Evolutionary conservation across 2,888 invertebrate genomes (phyloP), one percentile per base, ranked within the genome.

Genomic region (Strigamia transsilvanica): DNA sequence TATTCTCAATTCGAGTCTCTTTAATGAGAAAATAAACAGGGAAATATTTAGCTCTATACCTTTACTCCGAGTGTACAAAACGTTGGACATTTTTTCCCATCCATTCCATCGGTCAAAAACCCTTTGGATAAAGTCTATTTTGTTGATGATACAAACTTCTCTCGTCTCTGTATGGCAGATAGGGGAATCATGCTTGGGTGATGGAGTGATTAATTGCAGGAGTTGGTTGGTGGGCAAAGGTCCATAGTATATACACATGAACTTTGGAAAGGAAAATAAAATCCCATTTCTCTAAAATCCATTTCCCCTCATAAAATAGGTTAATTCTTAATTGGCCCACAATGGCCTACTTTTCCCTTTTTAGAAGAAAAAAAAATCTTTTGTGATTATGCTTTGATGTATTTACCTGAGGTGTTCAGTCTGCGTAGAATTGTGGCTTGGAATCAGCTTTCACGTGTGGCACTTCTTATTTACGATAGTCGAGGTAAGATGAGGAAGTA

Each of bases 101-200:
- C 73, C 73, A 73, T 73, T 73, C 73, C 13, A 73, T 73, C 73
- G 73, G 73, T 73, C 73, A 73, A 73, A 61, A 73, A 73, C 73
- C 73, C 32, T 73, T 32, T 32, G 32, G 0, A 32, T 27, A 73
- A 73, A 73, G 15, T 27, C 32, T n/a, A 73, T 27, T 73, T 56
- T 56, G 56, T 1, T 13, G 0, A 73, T 2, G 73, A 73, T n/a
- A 32, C 73, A 73, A 73, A 32, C 73, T 73, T 32, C 66, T 66
- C 66, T 66, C 18, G 32, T 32, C 32, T 27, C 73, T 4, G 15
- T 46, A 15, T 46, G 15, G 15, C n/a, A 23, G 5, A 61, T 9
- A 66, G 12, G 73, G 73, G 73, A 73, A 73, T 12, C 73, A 73
- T 73, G 73, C 32, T 73, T 73, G 73, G 73, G 10, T 27, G 73